Evolutionary conservation across 2,888 invertebrate species (phyloP).

Genomic region (Dolichomitus sp.): DNA sequence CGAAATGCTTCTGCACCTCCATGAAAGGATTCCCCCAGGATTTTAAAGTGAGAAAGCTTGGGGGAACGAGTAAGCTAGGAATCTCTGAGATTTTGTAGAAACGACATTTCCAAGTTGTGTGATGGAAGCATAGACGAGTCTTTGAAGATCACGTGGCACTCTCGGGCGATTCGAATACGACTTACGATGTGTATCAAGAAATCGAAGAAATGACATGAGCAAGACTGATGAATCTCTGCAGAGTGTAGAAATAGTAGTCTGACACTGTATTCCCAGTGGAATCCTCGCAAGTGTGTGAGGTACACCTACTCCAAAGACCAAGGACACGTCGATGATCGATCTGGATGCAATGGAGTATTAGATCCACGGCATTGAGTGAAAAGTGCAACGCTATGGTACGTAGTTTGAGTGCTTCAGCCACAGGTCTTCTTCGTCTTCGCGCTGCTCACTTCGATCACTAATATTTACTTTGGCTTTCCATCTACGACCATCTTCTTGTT

Average conservation of each 20-base stretch:
- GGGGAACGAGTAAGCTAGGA: background rate
- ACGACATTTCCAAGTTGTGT: conserved; percentile 1
- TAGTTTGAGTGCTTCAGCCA: conserved; percentile 17
- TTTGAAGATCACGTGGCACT: background rate
- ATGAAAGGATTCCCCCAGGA: conserved; percentile 31
- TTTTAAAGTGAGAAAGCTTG: conserved; percentile 17
- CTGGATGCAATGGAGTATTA: background rate
- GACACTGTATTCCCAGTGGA: background rate
- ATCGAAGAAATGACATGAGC: background rate
- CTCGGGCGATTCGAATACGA: background rate
- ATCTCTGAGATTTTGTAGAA: background rate
- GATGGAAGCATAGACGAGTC: conserved; percentile 7
- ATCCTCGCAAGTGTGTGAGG: background rate
- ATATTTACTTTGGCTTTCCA: conserved; percentile 57
- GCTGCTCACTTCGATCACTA: conserved; percentile 50
- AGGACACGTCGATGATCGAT: conserved; percentile 10
- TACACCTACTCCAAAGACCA: background rate
- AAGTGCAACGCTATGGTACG: background rate
- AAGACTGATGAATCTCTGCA: background rate
- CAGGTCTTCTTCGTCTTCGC: conserved; percentile 17
- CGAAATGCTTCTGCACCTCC: conserved; percentile 9
- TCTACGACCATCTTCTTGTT: conserved; percentile 31
- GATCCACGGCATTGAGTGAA: background rate
- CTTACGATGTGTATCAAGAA: background rate
- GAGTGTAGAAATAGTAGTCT: background rate